Evolutionary conservation across 2,888 invertebrate species (phyloP).

Genomic region (Lottia scabra): DNA sequence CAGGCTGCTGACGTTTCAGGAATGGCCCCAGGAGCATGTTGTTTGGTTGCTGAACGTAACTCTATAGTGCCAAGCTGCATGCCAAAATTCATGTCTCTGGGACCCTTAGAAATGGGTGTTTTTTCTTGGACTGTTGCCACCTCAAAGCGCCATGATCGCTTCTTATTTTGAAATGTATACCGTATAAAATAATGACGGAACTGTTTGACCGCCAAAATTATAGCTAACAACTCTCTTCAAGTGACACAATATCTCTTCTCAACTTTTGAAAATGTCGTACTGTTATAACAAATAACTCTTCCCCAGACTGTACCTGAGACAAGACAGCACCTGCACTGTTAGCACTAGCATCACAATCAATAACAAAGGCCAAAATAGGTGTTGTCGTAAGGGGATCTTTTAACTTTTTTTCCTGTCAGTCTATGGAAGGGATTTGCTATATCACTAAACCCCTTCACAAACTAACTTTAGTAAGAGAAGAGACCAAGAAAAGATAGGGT

Average conservation of each 20-base stretch:
- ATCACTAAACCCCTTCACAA: constrained; percentile 20
- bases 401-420: constrained; percentile 14
- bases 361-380: constrained; percentile 11
- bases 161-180: constrained; percentile 7
- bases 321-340: constrained; percentile 4
- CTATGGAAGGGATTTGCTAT: constrained; percentile 24
- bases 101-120: no score
- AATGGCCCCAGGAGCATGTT: no score
- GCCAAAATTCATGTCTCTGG: no score
- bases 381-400: constrained; percentile 9
- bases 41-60: no score
- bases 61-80: no score
- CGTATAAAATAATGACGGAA: constrained; percentile 16
- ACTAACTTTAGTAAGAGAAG: constrained; percentile 25
- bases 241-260: constrained; percentile 7
- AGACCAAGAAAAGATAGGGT: constrained; percentile 15
- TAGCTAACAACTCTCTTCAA: constrained; percentile 4
- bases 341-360: constrained; percentile 13
- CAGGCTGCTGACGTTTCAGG: no score
- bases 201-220: not conserved
- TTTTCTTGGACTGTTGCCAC: no score
- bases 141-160: constrained; percentile 6
- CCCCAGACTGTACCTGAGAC: constrained; percentile 7
- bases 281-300: constrained; percentile 7
- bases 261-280: not conserved